Percentiles rank a stretch among this genome's conserved stretches.
Conservation (phyloP, 2,888 invertebrate species). For the Hirtodrosophila trivittata region DNA sequence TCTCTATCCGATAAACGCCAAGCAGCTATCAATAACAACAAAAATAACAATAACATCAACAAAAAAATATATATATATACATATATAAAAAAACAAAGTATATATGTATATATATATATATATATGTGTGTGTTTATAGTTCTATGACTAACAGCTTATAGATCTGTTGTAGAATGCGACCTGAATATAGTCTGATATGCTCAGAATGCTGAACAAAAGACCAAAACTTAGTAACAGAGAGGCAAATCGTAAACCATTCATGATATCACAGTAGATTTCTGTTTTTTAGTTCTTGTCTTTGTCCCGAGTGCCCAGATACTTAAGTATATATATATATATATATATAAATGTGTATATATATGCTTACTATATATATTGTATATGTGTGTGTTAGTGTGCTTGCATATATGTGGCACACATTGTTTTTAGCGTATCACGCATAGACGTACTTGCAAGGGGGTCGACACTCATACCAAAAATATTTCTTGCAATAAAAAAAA, state of each 20-base stretch:
- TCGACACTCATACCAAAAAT: not conserved
- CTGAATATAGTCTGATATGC: slow-evolving; percentile 25
- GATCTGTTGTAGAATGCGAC: slow-evolving; percentile 48
- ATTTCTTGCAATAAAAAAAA: not conserved
- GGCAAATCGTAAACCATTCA: slow-evolving; percentile 32
- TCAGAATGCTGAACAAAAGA: slow-evolving; percentile 10
- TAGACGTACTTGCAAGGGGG: not conserved
- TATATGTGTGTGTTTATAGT: slow-evolving; percentile 12
- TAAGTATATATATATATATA: not conserved
- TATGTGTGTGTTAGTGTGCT: not conserved
- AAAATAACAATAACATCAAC: slow-evolving; percentile 20
- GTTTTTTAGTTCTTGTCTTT: slow-evolving; percentile 38
- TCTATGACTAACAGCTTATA: slow-evolving; percentile 32
- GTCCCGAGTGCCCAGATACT: slow-evolving; percentile 10
- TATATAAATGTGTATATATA: not conserved
- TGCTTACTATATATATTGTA: not conserved
- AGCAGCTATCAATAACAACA: slow-evolving; percentile 14
- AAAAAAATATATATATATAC: no score
- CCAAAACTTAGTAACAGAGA: slow-evolving; percentile 10
- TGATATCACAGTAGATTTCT: slow-evolving; percentile 24
- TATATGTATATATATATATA: slow-evolving; percentile 10
- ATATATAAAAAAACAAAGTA: no score
- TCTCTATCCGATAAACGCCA: slow-evolving; percentile 9
- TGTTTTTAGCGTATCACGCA: slow-evolving; percentile 22
- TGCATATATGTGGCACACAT: slow-evolving; percentile 4